These are phyloP conservation scores for Amphiduros pacificus DNA, from an alignment of 2,888 invertebrate genomes.

Conservation along the genomic window DNA sequence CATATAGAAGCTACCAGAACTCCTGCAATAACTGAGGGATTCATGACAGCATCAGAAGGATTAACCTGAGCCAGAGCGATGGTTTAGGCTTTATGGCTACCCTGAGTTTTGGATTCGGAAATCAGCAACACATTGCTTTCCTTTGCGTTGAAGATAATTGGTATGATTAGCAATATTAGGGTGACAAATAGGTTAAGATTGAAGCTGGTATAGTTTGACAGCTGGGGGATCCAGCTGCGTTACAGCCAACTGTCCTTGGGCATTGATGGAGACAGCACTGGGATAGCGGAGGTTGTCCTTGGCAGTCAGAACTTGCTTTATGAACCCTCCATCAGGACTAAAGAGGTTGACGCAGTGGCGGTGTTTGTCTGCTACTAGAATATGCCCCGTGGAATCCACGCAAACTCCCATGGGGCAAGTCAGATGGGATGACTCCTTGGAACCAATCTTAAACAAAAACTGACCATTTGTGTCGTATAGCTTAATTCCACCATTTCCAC, in stretches of 20 bases:
- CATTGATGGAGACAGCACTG: conserved; percentile 8
- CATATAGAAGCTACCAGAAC: no score
- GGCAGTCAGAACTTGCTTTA: conserved; percentile 9
- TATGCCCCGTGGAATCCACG: conserved; percentile 7
- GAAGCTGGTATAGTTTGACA: conserved; percentile 12
- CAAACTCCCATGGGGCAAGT: conserved; percentile 18
- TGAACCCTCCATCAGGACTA: conserved; percentile 10
- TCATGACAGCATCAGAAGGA: no score
- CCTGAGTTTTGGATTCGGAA: no score
- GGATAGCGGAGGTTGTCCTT: conserved; percentile 15
- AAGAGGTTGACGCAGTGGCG: conserved; percentile 17
- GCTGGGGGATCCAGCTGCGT: conserved; percentile 12
- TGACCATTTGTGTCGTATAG: conserved; percentile 15
- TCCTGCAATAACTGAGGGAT: no score
- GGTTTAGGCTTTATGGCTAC: no score
- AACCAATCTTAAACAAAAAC: conserved; percentile 15
- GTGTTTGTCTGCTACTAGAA: conserved; percentile 13
- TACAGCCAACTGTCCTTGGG: conserved; percentile 12
- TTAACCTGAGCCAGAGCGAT: no score
- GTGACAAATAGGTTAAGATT: not conserved
- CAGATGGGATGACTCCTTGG: conserved; percentile 12
- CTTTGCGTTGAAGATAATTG: no score
- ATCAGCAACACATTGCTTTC: no score
- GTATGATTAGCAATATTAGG: no score
- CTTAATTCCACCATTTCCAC: conserved; percentile 16